phyloP scores from a whole-genome alignment of 2,797 vertebrate genomes.

The Ptychobarbus kaznakovi region DNA sequence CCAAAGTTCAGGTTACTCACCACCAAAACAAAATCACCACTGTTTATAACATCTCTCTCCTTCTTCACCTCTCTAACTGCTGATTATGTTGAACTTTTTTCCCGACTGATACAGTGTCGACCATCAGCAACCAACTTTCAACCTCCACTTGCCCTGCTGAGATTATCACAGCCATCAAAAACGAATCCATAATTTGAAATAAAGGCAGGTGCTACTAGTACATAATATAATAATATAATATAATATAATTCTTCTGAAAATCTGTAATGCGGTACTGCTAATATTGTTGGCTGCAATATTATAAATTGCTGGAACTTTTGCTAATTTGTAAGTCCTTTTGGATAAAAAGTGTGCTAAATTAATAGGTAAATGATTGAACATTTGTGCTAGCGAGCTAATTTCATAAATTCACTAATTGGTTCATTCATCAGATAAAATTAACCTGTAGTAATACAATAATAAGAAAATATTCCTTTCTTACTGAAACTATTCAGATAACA shows the following conservation, averaged over 20 bases:
- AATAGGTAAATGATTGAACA: not conserved
- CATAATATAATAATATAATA: not conserved
- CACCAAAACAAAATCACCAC: not conserved
- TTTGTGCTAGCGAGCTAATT: not conserved
- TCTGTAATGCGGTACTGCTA: not conserved
- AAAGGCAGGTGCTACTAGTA: not conserved
- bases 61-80: not conserved
- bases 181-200: not conserved
- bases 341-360: slow-evolving; percentile 5
- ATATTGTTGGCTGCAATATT: not conserved
- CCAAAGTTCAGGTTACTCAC: not conserved
- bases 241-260: not conserved
- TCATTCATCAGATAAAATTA: slow-evolving; percentile 18
- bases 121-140: slow-evolving; percentile 2
- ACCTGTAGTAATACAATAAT: not conserved
- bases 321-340: slow-evolving; percentile 4
- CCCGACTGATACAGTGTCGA: not conserved
- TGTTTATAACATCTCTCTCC: not conserved
- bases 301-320: not conserved
- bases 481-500: not conserved
- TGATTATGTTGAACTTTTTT: not conserved
- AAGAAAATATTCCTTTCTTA: not conserved
- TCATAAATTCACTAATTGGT: not conserved
- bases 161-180: not conserved
- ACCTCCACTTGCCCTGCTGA: not conserved